Evolutionary conservation across 37 sponge, comb jelly and placozoan genomes (phyloP), one percentile per base, ranked within the genome.

Genomic region (Beroe forskalii): DNA sequence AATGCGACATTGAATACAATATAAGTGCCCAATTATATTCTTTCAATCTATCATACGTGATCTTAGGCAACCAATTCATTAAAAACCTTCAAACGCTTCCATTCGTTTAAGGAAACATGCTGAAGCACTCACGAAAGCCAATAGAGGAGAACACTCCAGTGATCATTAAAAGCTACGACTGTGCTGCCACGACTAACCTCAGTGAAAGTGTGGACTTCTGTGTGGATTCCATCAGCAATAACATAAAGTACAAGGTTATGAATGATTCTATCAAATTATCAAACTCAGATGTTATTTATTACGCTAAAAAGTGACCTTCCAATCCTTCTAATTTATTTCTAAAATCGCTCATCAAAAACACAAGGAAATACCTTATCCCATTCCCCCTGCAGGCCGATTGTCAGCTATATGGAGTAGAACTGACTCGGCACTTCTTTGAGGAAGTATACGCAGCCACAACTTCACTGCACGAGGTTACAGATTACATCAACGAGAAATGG

Each of bases 361-460:
- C n/a, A n/a, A n/a, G n/a, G n/a, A n/a, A n/a, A n/a, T n/a, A n/a
- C n/a, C n/a, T n/a, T n/a, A n/a, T n/a, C n/a, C n/a, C n/a, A n/a
- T n/a, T n/a, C n/a, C n/a, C n/a, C n/a, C n/a, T n/a, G n/a, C 86
- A 80, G 86, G 86, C 40, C 0, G 86, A 80, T 1, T 80, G 86
- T 25, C 43, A 43, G 55, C 8, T 38, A 44, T 42, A 80, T 48
- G 86, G 86, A 17, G 55, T 44, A 1, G 35, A 40, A 8, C 28
- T 80, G 28, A 42, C 55, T 42, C 27, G 42, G 86, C 42, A 80
- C 40, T 37, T 80, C 30, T 38, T 80, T 43, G 25, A 80, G 3
- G 6, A 38, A 38, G 19, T 80, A 2, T 80, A 43, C 86, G 4
- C 28, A 27, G 28, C 86, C 0, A 80, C 25, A 33, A 25, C 27